These are phyloP conservation scores for Pharmacophagus antenor DNA, from an alignment of 2,888 invertebrate species.

Conservation along the genomic window DNA sequence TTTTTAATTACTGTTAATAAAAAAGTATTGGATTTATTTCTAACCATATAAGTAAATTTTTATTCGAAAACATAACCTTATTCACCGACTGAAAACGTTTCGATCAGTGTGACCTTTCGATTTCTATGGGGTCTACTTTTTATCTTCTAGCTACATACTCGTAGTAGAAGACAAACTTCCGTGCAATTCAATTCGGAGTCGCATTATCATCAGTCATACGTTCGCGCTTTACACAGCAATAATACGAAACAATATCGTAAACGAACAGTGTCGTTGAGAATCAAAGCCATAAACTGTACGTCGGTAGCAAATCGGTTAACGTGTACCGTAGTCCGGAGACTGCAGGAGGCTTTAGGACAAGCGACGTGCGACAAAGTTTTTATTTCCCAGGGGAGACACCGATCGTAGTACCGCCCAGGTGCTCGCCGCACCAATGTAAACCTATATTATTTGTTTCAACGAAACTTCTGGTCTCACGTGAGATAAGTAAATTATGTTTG, in stretches of 20 bases:
- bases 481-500: slow-evolving; percentile 79
- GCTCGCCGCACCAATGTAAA: slow-evolving; percentile 71
- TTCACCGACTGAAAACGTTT: no score
- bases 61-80: no score
- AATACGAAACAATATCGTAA: slow-evolving; percentile 74
- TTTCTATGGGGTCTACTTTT: neutral
- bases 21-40: no score
- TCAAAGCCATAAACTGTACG: slow-evolving; percentile 74
- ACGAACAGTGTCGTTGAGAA: slow-evolving; percentile 70
- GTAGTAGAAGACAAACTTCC: slow-evolving; percentile 24
- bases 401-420: slow-evolving; percentile 78
- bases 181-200: slow-evolving; percentile 37
- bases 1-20: no score
- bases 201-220: slow-evolving; percentile 43
- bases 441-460: slow-evolving; percentile 80
- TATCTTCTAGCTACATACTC: slow-evolving; percentile 8
- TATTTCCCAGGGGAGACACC: slow-evolving; percentile 78
- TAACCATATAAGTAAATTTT: no score
- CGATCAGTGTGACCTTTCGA: no score
- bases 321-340: slow-evolving; percentile 63
- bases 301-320: slow-evolving; percentile 73
- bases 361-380: slow-evolving; percentile 80
- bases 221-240: slow-evolving; percentile 57
- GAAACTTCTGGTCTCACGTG: slow-evolving; percentile 76
- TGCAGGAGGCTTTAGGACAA: slow-evolving; percentile 76